Base-by-base conservation (phyloP, 2,797 vertebrate species). In the Silurus aristotelis region DNA sequence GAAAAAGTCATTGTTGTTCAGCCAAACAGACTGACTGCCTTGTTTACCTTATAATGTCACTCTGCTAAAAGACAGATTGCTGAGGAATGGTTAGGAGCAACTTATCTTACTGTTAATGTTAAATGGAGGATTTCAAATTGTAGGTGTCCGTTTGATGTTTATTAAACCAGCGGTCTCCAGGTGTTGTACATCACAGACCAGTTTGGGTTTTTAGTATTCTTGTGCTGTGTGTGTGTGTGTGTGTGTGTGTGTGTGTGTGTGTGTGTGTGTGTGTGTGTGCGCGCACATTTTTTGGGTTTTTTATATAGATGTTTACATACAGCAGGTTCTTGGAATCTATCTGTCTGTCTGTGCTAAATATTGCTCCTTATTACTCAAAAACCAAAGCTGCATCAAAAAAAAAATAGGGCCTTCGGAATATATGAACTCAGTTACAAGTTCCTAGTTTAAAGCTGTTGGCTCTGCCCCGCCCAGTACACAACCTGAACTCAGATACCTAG, bases 61-160 rank as follows among this genome's bases (percentile, higher is more conserved):
- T 76, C 7, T 76, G 27, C 56, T 17, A 56, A 76, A 76, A 76
- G 72, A 27, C 2, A 55, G 4, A 14, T 56, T 56, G 72, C 27
- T 56, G 17, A 27, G 14, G 22, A 25, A 73, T 75, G 27, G 56
- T 17, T 75, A 14, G 6, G 48, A 73, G 71, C 71, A 52, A 46
- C 71, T 73, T 48, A 46, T 75, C 48, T 56, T 75, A 27, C 5
- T 75, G n/a, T 55, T 56, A 75, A 55, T 56, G 56, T 55, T 75
- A n/a, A 75, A 75, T 75, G 72, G 72, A 56, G 72, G 72, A 75
- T 56, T 55, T 56, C 72, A 55, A 8, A 55, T 75, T 55, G 14
- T 19, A 75, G 72, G 27, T 75, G 17, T 75, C 56, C 25, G n/a
- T 56, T 56, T 55, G 46, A 72, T 72, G 7, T 15, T n/a, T 14